Conservation (phyloP, 2,113 vertebrate species). For the Dasyprocta punctata region DNA sequence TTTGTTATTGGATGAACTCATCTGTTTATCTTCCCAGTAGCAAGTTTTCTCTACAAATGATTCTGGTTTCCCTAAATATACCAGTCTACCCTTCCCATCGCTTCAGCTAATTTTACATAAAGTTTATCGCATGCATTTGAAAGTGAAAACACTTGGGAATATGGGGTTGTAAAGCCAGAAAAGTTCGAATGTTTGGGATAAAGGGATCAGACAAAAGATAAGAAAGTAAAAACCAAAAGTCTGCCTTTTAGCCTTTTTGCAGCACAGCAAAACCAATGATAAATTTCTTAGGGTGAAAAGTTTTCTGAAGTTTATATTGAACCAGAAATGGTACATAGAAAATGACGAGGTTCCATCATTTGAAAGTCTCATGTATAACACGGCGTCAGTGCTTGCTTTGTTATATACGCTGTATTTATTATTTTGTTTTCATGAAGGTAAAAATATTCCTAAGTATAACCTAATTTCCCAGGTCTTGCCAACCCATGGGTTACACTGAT, state of each 20-base stretch:
- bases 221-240: background rate
- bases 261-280: background rate
- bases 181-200: background rate
- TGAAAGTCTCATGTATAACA: background rate
- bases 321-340: background rate
- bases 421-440: background rate
- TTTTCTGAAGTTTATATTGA: background rate
- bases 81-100: background rate
- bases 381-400: background rate
- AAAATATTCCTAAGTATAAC: background rate
- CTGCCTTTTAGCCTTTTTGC: background rate
- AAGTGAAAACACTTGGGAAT: background rate
- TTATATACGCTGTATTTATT: background rate
- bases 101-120: background rate
- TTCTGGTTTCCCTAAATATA: background rate
- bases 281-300: background rate
- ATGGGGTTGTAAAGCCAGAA: background rate
- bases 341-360: background rate
- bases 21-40: background rate
- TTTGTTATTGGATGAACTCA: background rate
- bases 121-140: background rate
- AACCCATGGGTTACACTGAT: background rate
- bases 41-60: conserved; percentile 18
- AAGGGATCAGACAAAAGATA: background rate
- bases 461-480: background rate